These are phyloP conservation scores for Chrysomallon squamiferum DNA, from an alignment of 1,140 invertebrate species.

Conservation along the genomic window DNA sequence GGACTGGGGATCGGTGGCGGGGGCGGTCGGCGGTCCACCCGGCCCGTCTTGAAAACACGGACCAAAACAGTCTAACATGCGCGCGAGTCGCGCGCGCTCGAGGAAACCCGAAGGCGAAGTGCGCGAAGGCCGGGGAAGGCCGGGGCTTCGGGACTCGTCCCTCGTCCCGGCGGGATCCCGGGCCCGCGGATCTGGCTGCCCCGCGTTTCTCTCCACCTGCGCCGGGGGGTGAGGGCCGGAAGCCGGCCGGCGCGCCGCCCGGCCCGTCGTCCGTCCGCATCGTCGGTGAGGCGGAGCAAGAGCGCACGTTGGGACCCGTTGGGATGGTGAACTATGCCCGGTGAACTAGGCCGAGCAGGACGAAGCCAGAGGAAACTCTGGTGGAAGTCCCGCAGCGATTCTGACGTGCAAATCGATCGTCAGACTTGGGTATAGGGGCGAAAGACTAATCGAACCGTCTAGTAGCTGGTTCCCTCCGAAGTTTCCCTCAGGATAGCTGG, in stretches of 20 bases:
- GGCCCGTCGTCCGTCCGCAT: slow-evolving; percentile 61
- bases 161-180: slow-evolving; percentile 53
- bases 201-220: slow-evolving; percentile 15
- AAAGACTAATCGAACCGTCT: slow-evolving; percentile 94
- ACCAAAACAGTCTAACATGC: slow-evolving; percentile 89
- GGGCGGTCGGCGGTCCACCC: slow-evolving; percentile 60
- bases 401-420: slow-evolving; percentile 93
- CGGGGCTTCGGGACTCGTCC: too few species aligned
- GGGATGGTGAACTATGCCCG: slow-evolving; percentile 93
- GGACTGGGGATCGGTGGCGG: slow-evolving; percentile 28
- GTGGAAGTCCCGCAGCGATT: slow-evolving; percentile 85
- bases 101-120: slow-evolving; percentile 71
- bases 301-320: slow-evolving; percentile 82
- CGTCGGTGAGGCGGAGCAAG: slow-evolving; percentile 69
- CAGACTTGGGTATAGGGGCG: slow-evolving; percentile 88
- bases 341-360: slow-evolving; percentile 78
- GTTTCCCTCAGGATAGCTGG: slow-evolving; percentile 85
- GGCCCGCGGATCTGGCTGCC: slow-evolving; percentile 47
- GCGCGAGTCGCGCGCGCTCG: slow-evolving; percentile 77
- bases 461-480: slow-evolving; percentile 91
- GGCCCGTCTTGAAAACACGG: slow-evolving; percentile 94
- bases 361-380: slow-evolving; percentile 88
- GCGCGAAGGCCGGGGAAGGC: slow-evolving; percentile 70
- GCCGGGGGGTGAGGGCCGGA: slow-evolving; percentile 65
- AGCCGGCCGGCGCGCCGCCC: slow-evolving; percentile 58